Conservation (phyloP, 2,797 vertebrate species). For the Hirundo rustica region DNA sequence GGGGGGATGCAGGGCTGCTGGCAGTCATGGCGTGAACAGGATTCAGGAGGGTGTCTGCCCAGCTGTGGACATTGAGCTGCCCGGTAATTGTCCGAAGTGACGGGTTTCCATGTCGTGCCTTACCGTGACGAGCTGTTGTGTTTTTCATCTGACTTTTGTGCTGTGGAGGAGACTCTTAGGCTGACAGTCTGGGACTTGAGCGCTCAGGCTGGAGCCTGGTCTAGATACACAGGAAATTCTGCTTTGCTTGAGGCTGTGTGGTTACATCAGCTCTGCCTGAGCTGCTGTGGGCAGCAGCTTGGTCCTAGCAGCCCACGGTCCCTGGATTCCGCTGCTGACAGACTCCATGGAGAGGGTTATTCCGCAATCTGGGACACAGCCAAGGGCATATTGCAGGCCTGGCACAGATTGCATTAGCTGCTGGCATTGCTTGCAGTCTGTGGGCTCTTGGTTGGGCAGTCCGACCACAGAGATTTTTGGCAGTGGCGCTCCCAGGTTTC, state of each 20-base stretch:
- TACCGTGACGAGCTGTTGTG: not conserved
- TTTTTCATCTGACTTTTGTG: not conserved
- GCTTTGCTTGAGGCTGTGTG: not conserved
- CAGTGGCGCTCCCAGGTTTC: not conserved
- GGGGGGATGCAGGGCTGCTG: not conserved
- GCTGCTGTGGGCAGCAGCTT: not conserved
- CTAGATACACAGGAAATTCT: not conserved
- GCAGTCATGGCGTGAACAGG: rapidly evolving
- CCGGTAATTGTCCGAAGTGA: not conserved
- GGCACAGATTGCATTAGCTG: not conserved
- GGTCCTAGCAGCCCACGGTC: not conserved
- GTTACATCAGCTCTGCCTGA: not conserved
- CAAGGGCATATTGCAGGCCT: not conserved
- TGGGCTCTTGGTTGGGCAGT: not conserved
- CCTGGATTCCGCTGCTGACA: rapidly evolving
- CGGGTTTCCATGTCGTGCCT: not conserved
- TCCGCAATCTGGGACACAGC: not conserved
- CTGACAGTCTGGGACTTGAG: not conserved
- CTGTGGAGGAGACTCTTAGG: not conserved
- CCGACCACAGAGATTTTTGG: not conserved
- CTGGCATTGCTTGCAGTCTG: not conserved
- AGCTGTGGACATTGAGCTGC: not conserved
- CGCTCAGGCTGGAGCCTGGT: not conserved
- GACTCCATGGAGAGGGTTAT: not conserved
- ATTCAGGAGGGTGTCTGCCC: not conserved